Conservation (phyloP, 2,113 vertebrate genomes). For the Chlamydotis undulata region DNA sequence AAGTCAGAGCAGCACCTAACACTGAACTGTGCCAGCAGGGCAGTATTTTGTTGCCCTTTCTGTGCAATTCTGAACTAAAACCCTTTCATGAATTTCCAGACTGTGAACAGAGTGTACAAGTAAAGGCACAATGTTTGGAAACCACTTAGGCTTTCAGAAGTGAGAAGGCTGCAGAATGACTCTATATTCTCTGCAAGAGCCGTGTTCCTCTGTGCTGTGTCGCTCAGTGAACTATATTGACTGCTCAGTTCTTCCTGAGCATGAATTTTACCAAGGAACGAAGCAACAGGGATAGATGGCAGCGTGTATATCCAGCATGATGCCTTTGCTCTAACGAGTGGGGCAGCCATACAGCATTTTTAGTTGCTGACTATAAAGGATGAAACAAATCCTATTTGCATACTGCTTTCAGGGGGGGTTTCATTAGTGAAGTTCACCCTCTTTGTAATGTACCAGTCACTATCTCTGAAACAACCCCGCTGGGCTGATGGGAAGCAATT, state of each 20-base stretch:
- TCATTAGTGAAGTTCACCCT: background rate
- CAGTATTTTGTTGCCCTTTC: background rate
- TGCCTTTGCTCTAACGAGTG: background rate
- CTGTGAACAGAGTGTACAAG: background rate
- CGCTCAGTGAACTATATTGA: background rate
- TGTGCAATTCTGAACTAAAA: background rate
- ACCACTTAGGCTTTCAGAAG: background rate
- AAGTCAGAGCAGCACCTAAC: background rate
- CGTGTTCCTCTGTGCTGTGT: background rate
- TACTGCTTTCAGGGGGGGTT: background rate
- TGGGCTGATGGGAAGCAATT: slow-evolving; percentile 25
- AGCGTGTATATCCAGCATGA: background rate
- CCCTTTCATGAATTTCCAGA: background rate
- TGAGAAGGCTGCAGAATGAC: background rate
- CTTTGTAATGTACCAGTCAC: background rate
- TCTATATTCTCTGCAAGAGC: background rate
- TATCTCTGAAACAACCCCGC: background rate
- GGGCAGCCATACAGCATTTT: background rate
- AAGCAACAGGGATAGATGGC: background rate
- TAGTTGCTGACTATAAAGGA: background rate
- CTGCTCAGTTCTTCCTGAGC: background rate
- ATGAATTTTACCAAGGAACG: background rate
- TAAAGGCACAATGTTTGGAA: background rate
- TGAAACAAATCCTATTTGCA: slow-evolving; percentile 11
- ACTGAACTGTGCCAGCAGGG: background rate